Base-by-base conservation (phyloP, 2,797 vertebrate genomes). In the Thunnus albacares region DNA sequence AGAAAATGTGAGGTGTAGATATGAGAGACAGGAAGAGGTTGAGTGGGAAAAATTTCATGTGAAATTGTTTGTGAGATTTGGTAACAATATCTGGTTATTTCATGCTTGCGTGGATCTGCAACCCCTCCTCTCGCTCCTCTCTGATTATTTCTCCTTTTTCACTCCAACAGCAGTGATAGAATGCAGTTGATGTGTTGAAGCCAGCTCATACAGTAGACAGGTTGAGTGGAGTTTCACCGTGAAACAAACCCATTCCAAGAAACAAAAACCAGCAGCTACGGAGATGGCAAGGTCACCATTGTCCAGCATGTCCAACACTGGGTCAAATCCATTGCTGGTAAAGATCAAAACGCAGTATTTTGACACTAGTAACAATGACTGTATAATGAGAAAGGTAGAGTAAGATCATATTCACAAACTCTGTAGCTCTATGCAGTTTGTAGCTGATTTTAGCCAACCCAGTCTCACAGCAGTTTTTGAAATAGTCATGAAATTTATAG, bases 11-110 rank as follows among this genome's bases (percentile, higher is more conserved):
- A 69, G 64, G 56, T 73, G 53, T 55, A 47, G 81, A 45, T 70
- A 60, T 26, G 61, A 79, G 52, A 55, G 47, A 78, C 35, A 60
- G 67, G 71, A 63, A 61, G 53, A 77, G 76, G 66, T 15, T 84
- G 87, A 86, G 85, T 82, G 80, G 80, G 82, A 92, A 81, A 88
- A 86, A 90, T 81, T 89, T 86, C 61, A 78, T 70, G 77, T 86
- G 88, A 84, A 90, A 77, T 81, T 80, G 80, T 89, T 89, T 79
- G 77, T 87, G 83, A 82, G 84, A 87, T 88, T 79, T 33, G 66
- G 75, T 57, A 83, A 89, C 79, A 89, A 72, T 83, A 85, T 90
- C 67, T 74, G 73, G 67, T 85, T 85, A 85, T 89, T 91, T 89
- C 73, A 87, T 60, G 76, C 84, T 80, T 17, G 59, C 14, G 9